Conservation (phyloP, 2,888 invertebrate genomes). For the Diaperis boleti region DNA sequence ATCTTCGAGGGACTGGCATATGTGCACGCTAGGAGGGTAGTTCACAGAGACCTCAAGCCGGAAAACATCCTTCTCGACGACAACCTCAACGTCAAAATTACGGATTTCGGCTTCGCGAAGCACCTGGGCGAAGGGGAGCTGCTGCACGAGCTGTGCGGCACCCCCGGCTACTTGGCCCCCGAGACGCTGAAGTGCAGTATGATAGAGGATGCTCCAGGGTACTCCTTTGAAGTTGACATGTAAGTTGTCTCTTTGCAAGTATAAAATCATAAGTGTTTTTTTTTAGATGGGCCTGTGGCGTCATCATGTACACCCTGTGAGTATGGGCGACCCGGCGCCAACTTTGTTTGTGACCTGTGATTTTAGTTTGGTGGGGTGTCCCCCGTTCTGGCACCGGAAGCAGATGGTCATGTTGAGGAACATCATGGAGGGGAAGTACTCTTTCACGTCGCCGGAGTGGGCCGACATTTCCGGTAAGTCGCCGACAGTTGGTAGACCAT, state of each 20-base stretch:
- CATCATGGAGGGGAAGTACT: slow-evolving; percentile 99
- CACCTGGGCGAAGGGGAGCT: slow-evolving; percentile 81
- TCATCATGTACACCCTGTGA: slow-evolving; percentile 98
- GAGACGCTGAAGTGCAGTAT: slow-evolving; percentile 94
- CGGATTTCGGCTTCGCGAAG: slow-evolving; percentile 98
- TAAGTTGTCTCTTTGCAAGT: slow-evolving; percentile 69
- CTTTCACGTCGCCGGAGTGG: slow-evolving; percentile 98
- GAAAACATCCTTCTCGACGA: slow-evolving; percentile 97
- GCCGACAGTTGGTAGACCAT: not conserved
- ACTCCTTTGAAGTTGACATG: slow-evolving; percentile 94
- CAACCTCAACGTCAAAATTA: slow-evolving; percentile 96
- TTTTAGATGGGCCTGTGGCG: slow-evolving; percentile 95
- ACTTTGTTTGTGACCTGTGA: slow-evolving; percentile 3
- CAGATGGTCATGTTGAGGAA: slow-evolving; percentile 99
- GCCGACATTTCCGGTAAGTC: slow-evolving; percentile 91
- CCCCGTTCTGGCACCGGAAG: slow-evolving; percentile 99
- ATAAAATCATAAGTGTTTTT: slow-evolving; percentile 31
- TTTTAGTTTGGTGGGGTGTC: slow-evolving; percentile 90
- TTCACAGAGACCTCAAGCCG: slow-evolving; percentile 94
- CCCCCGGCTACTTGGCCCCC: slow-evolving; percentile 95
- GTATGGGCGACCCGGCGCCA: slow-evolving; percentile 61
- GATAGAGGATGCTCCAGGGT: slow-evolving; percentile 94
- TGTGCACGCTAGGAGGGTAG: slow-evolving; percentile 88
- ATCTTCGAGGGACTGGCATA: slow-evolving; percentile 87
- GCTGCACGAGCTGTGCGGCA: slow-evolving; percentile 91